Evolutionary conservation across 2,113 vertebrate genomes (phyloP), one percentile per base, ranked within the genome.

Genomic region (Hystrix cristata): DNA sequence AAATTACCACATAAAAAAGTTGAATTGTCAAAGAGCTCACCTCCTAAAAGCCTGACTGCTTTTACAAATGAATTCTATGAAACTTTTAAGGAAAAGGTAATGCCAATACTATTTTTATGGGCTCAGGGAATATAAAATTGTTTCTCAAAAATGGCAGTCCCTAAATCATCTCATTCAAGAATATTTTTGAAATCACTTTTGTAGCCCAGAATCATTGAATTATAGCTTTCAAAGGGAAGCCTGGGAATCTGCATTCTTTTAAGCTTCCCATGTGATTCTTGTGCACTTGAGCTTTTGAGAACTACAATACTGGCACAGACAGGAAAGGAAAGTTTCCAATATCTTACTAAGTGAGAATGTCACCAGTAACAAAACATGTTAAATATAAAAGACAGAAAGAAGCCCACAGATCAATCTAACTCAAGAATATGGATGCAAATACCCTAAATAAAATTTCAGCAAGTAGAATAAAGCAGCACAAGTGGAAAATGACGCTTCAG

Each of bases 11-110:
- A 19, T 83, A 31, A 90, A 94, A 86, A 74, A 34, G 1, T 46
- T 60, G 19, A 94, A 16, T n/a, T 80, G 12, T 81, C 46, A 57
- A 82, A 72, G 9, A 60, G 21, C 11, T 90, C 27, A 87, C 18
- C 59, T 78, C 14, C 2, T 79, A 38, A 89, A 89, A 84, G 46
- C 7, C 51, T 90, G n/a, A 38, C 11, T 34, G 19, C 55, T 95
- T 91, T 64, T 79, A 74, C 7, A 46, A 95, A 90, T 59, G 48
- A 88, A 16, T 90, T 95, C 27, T 34, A 3, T n/a, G 21, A 95
- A 93, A 59, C 43, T 8, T 83, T 51, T 89, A 89, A 94, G 62
- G 80, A 60, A 48, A 57, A 74, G 12, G 3, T 82, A 71, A 87
- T 46, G 60, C 19, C 38, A 67, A 13, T 67, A 46, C 15, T 93